Evolutionary conservation across 2,888 invertebrate genomes (phyloP), one percentile per base, ranked within the genome.

Genomic region (Drosophila recens): DNA sequence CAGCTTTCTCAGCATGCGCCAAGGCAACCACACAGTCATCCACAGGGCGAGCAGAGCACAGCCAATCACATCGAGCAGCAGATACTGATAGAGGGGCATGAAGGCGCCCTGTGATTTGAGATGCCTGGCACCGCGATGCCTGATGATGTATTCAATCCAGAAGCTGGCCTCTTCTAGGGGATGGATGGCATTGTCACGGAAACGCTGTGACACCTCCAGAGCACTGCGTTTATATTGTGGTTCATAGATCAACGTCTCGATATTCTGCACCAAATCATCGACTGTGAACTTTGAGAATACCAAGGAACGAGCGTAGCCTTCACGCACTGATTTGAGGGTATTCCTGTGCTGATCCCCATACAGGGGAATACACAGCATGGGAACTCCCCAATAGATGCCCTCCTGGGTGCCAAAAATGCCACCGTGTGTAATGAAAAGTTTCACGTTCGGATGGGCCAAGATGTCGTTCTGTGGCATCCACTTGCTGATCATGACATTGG

Each of bases 71-170:
- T 95, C 95, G 4, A 94, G 67, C 38, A 93, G 79, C 23, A 92
- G 68, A 68, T 92, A 92, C 75, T 93, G 92, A 82, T 93, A 91
- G 75, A 93, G 92, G 4, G 90, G 89, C 67, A 94, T 83, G 59
- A 93, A 89, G 6, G 92, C 80, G 1, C 92, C 92, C 6, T 92
- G 82, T 0, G 93, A 93, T 64, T 92, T 93, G 30, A 93, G 79
- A 58, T 93, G 90, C 1, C 80, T 72, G 0, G 93, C 93, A 0
- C 93, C 93, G 4, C 92, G 90, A 73, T 93, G 91, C 45, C 93
- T 86, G 8, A 91, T 93, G 0, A 94, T 93, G 89, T 95, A 94
- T 87, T 95, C 95, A 38, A 94, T 93, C 95, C 95, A 95, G 89
- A 93, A 95, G 52, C 94, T 93, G 11, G 95, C 94, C 48, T 94